Base-by-base conservation (phyloP, 2,797 vertebrate genomes). In the Chloroceryle inda region DNA sequence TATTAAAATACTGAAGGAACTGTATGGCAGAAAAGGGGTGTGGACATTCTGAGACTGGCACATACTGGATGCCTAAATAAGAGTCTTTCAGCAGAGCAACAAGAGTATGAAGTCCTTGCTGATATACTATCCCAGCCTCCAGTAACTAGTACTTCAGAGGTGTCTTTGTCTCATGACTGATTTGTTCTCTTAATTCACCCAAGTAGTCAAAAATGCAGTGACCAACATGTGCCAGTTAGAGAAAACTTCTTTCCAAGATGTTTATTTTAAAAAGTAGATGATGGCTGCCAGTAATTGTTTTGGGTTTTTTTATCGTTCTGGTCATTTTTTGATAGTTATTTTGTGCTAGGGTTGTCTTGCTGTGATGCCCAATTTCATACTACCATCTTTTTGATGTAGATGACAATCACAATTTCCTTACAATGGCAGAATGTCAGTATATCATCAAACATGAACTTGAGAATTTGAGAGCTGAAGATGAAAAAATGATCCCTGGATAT, bases 371-470 rank as follows among this genome's bases (percentile, higher is more conserved):
- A 31, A 87, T 93, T 97, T 92, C 66, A 52, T 59, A 18, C 3
- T n/a, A 31, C 17, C 5, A 86, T 91, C 63, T 84, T 89, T 87
- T 96, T 78, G 52, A 93, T 97, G 76, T 97, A 99, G 99, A 99
- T 81, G 98, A 99, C n/a, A 99, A 99, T 42, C 98, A 99, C 24
- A 83, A 96, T 96, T 99, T 99, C 97, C 98, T 99, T 86, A 99
- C 98, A 27, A 98, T 98, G 98, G 98, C 99, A 5, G 99, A 99
- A 97, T 98, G 99, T 97, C 99, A 99, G 91, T 99, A 99, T 97
- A 99, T 99, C 94, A 98, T 99, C 95, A 99, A 99, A 95, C 99
- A 99, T 24, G 99, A 99, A 96, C 98, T 99, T 79, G 99, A 99
- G 97, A 99, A 99, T 42, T 97, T 99, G 86, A 98, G 99, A 97